phyloP scores from a whole-genome alignment of 1,140 invertebrate genomes.

The Alviniconcha marisindica region DNA sequence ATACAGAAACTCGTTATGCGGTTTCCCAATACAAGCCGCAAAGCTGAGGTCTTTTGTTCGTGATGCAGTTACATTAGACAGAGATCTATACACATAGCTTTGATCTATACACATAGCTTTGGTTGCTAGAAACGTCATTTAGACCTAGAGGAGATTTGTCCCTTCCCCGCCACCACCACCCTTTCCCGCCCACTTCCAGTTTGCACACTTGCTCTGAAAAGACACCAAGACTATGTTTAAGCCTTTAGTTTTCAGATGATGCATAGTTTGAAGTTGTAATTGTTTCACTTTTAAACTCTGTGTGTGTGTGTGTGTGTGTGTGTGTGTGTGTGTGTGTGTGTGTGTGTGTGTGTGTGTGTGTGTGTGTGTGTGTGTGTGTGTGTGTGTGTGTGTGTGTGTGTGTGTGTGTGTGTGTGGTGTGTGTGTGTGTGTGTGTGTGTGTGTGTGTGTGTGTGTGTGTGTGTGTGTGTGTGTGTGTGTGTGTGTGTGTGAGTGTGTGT shows the following conservation, averaged over 20 bases:
- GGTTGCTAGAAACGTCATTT: not conserved
- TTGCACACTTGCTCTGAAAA: not conserved
- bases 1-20: too few species aligned
- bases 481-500: not conserved
- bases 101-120: too few species aligned
- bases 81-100: too few species aligned
- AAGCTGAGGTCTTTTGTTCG: too few species aligned
- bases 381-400: not conserved
- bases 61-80: too few species aligned
- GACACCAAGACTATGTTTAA: not conserved
- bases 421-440: not conserved
- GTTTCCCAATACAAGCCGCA: too few species aligned
- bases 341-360: not conserved
- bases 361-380: not conserved
- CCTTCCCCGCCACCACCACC: not conserved
- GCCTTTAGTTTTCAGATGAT: too few species aligned
- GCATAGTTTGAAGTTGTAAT: too few species aligned
- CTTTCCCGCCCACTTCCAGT: not conserved
- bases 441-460: not conserved
- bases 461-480: not conserved
- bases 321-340: slow-evolving; percentile 22
- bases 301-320: not conserved
- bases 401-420: not conserved
- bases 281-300: too few species aligned
- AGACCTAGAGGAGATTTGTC: not conserved